These are phyloP conservation scores for Amphiprion clarkii DNA, from an alignment of 2,797 vertebrate genomes.

Conservation along the genomic window DNA sequence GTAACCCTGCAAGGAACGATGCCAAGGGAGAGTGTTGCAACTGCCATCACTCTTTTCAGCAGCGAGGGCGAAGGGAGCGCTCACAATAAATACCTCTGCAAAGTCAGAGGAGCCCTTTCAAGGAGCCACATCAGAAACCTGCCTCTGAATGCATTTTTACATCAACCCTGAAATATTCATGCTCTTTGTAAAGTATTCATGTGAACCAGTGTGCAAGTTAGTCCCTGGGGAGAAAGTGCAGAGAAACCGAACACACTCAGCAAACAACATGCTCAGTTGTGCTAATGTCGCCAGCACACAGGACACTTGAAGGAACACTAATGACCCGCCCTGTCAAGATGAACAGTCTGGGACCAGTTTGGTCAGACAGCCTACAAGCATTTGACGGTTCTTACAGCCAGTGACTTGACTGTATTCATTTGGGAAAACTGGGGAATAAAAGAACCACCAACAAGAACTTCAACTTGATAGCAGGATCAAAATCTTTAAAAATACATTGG, in stretches of 20 bases:
- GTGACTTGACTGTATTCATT: neutral
- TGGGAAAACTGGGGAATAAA: neutral
- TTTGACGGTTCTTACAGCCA: slow-evolving; percentile 28
- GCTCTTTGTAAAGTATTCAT: slow-evolving; percentile 84
- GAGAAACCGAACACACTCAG: slow-evolving; percentile 72
- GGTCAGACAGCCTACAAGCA: slow-evolving; percentile 27
- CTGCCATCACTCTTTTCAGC: slow-evolving; percentile 63
- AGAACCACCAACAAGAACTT: neutral
- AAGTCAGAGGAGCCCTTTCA: slow-evolving; percentile 77
- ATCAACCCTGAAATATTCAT: slow-evolving; percentile 85
- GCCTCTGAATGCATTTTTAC: slow-evolving; percentile 80
- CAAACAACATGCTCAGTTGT: slow-evolving; percentile 73
- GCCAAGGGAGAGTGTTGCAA: slow-evolving; percentile 67
- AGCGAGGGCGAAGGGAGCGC: slow-evolving; percentile 60
- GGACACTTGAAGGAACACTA: slow-evolving; percentile 70
- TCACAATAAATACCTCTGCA: slow-evolving; percentile 77
- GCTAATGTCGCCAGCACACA: slow-evolving; percentile 69
- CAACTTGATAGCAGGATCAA: neutral
- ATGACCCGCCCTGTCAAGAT: slow-evolving; percentile 75
- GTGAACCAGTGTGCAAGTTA: slow-evolving; percentile 80
- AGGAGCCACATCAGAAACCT: slow-evolving; percentile 79
- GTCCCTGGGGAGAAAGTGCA: slow-evolving; percentile 70
- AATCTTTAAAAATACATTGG: neutral
- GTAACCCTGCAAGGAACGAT: slow-evolving; percentile 60
- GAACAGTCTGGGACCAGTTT: slow-evolving; percentile 49